Percentiles rank a stretch among this genome's conserved stretches.
Conservation (phyloP, 1,140 invertebrate genomes). For the Penaeus japonicus region DNA sequence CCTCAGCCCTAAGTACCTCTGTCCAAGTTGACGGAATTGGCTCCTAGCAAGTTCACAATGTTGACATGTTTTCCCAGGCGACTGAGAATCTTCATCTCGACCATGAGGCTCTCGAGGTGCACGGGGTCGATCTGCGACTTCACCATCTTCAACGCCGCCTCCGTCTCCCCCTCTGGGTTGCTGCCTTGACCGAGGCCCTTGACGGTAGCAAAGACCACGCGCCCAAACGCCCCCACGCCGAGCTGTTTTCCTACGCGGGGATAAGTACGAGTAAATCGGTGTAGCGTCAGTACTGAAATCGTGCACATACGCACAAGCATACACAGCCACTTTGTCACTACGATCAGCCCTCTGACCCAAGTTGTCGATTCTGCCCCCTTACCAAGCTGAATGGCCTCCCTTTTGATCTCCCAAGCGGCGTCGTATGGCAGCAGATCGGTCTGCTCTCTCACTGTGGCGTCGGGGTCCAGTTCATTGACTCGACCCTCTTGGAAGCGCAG, state of each 20-base stretch:
- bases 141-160: conserved; percentile 88
- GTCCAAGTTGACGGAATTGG: conserved; percentile 66
- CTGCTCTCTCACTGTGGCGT: conserved; percentile 87
- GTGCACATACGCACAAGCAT: too few species aligned
- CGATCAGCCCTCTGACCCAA: too few species aligned
- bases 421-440: conserved; percentile 91
- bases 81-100: conserved; percentile 69
- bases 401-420: conserved; percentile 62
- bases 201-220: conserved; percentile 84
- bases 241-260: conserved; percentile 77
- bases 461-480: conserved; percentile 83
- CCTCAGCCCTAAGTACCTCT: conserved; percentile 66
- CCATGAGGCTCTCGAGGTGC: conserved; percentile 70
- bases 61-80: conserved; percentile 70
- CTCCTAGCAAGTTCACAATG: conserved; percentile 69
- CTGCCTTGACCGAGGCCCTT: conserved; percentile 59
- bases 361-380: neutral
- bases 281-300: too few species aligned
- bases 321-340: too few species aligned
- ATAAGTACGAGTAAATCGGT: too few species aligned
- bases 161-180: conserved; percentile 66
- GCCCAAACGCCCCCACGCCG: conserved; percentile 90
- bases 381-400: conserved; percentile 28
- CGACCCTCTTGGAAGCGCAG: conserved; percentile 79
- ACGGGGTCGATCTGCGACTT: conserved; percentile 77